Percentiles rank a stretch among this genome's conserved stretches.
phyloP scores from a whole-genome alignment of 2,797 vertebrate genomes.

The Neosilurus hyrtlii region DNA sequence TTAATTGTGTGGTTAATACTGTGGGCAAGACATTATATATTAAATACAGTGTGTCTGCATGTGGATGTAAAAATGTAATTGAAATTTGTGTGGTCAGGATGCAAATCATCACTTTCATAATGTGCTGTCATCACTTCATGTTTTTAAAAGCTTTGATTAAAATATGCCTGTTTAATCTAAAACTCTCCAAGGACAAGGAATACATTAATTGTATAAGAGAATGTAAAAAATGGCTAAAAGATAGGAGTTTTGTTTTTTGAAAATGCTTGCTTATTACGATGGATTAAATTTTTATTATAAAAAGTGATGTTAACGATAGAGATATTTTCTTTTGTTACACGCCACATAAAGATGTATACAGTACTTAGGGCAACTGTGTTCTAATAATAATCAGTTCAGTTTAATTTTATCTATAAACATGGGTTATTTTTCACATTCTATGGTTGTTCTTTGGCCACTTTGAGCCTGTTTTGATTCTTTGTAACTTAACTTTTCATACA shows the following conservation, averaged over 20 bases:
- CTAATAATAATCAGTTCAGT: too few species aligned
- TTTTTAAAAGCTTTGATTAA: slow-evolving; percentile 11
- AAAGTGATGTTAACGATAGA: background rate
- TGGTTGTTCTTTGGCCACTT: too few species aligned
- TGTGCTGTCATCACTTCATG: slow-evolving; percentile 11
- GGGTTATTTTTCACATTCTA: too few species aligned
- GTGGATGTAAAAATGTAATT: slow-evolving; percentile 2
- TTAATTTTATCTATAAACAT: too few species aligned
- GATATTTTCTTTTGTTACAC: too few species aligned
- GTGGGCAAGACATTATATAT: slow-evolving; percentile 11
- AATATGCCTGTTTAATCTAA: background rate
- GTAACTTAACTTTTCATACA: too few species aligned
- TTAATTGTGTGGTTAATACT: slow-evolving; percentile 19
- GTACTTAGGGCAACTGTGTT: too few species aligned
- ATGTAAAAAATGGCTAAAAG: slow-evolving; percentile 39
- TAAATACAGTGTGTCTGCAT: slow-evolving; percentile 17
- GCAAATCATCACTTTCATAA: slow-evolving; percentile 1
- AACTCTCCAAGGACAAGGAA: slow-evolving; percentile 13
- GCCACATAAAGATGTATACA: too few species aligned
- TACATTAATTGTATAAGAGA: slow-evolving; percentile 27
- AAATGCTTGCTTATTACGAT: slow-evolving; percentile 2
- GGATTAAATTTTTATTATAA: background rate
- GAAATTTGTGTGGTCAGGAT: slow-evolving; percentile 16
- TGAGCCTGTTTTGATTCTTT: too few species aligned
- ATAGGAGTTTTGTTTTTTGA: slow-evolving; percentile 24